Percentiles rank a stretch among this genome's conserved stretches.
Evolutionary conservation across 2,797 vertebrate species (phyloP).

Genomic region (Catharus ustulatus): DNA sequence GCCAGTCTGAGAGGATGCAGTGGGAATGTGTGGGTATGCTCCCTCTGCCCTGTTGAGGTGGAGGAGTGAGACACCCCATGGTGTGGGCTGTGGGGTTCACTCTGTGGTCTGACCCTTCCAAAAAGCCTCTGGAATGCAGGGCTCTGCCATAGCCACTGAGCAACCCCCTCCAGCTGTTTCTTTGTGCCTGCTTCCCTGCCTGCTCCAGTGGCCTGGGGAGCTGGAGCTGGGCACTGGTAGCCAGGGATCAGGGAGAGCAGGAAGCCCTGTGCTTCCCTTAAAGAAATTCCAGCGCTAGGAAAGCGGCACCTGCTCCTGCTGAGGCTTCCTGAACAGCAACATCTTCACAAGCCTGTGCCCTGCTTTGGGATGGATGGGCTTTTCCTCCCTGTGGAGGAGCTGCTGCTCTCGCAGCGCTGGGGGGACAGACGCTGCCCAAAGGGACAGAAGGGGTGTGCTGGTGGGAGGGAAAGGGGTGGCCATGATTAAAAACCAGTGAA

Average conservation of each 20-base stretch:
- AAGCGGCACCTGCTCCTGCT: background rate
- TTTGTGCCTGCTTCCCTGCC: background rate
- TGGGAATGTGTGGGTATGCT: background rate
- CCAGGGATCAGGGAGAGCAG: background rate
- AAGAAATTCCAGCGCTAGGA: background rate
- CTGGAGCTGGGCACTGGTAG: background rate
- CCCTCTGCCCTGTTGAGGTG: background rate
- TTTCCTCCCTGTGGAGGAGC: background rate
- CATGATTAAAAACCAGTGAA: background rate
- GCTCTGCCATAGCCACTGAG: background rate
- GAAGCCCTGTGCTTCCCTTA: background rate
- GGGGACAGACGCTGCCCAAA: background rate
- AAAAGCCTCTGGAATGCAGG: background rate
- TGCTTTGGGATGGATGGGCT: background rate
- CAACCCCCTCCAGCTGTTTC: rapidly evolving
- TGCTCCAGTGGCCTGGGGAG: background rate
- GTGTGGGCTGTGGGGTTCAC: background rate
- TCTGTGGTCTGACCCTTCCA: rapidly evolving
- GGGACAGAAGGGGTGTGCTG: rapidly evolving
- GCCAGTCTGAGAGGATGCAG: background rate
- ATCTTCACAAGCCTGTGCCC: background rate
- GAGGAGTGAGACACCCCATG: background rate
- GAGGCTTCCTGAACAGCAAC: background rate
- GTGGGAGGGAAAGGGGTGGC: background rate
- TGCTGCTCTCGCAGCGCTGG: rapidly evolving